Evolutionary conservation across 2,797 vertebrate species (phyloP).

Genomic region (Podarcis lilfordi): DNA sequence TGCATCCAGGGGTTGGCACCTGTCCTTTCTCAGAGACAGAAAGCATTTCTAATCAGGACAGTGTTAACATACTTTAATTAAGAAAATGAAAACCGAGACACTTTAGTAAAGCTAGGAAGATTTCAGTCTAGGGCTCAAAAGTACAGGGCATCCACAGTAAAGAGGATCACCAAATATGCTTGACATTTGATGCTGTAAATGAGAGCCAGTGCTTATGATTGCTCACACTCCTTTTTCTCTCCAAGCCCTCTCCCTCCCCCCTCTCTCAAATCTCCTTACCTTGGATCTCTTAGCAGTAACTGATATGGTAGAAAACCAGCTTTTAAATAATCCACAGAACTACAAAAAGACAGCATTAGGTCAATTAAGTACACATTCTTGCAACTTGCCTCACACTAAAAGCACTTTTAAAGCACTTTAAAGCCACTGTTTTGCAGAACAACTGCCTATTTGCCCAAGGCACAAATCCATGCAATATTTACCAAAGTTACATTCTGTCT

Average conservation of each 20-base stretch:
- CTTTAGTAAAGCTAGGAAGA: not conserved
- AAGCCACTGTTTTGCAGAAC: slow-evolving; percentile 17
- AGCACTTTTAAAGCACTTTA: slow-evolving; percentile 14
- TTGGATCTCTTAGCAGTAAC: slow-evolving; percentile 5
- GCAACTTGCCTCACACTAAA: not conserved
- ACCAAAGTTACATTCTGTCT: slow-evolving; percentile 40
- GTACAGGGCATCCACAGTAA: not conserved
- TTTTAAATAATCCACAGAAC: slow-evolving; percentile 18
- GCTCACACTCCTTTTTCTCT: not conserved
- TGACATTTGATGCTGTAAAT: not conserved
- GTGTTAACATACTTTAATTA: not conserved
- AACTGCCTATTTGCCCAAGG: slow-evolving; percentile 19
- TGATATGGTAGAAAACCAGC: slow-evolving; percentile 16
- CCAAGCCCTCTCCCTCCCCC: not conserved
- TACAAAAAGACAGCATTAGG: slow-evolving; percentile 1
- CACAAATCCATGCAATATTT: slow-evolving; percentile 47
- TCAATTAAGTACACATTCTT: slow-evolving; percentile 33
- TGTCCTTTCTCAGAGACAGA: not conserved
- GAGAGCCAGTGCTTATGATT: slow-evolving; percentile 9
- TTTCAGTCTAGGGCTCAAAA: not conserved
- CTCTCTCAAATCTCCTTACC: not conserved
- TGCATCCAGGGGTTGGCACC: not conserved
- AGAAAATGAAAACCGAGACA: slow-evolving; percentile 14
- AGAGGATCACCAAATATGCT: not conserved
- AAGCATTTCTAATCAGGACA: not conserved